Percentiles rank a stretch among this genome's conserved stretches.
These are phyloP conservation scores for Mechanitis mazaeus DNA, from an alignment of 2,888 invertebrate genomes.

Conservation along the genomic window DNA sequence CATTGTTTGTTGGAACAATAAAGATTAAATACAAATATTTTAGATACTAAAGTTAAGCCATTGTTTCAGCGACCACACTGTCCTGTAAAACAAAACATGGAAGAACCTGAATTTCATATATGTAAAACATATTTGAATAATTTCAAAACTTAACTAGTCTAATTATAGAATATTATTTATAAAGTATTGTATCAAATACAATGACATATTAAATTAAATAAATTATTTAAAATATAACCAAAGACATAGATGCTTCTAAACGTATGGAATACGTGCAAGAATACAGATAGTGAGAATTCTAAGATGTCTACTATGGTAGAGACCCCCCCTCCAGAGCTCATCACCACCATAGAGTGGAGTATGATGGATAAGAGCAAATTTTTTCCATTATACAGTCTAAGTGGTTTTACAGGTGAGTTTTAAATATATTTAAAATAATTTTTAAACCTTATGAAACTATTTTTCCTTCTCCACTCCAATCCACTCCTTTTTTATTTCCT, in stretches of 20 bases:
- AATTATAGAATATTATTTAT: constrained; percentile 24
- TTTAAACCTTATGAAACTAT: no score
- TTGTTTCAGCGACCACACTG: no score
- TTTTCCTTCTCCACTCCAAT: no score
- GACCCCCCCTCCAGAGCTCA: constrained; percentile 76
- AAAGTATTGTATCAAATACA: constrained; percentile 33
- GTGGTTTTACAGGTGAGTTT: constrained; percentile 84
- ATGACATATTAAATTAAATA: constrained; percentile 26
- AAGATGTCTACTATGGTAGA: constrained; percentile 68
- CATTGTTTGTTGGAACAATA: no score
- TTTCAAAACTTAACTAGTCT: constrained; percentile 42
- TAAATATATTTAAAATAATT: no score
- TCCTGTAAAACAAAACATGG: constrained; percentile 46
- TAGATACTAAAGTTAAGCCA: constrained; percentile 32
- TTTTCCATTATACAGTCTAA: constrained; percentile 93
- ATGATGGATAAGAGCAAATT: constrained; percentile 99
- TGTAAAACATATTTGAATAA: constrained; percentile 38
- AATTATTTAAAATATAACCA: constrained; percentile 20
- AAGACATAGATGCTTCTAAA: constrained; percentile 44
- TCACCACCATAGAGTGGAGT: constrained; percentile 95
- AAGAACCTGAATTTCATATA: constrained; percentile 46
- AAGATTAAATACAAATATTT: constrained; percentile 24
- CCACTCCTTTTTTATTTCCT: no score
- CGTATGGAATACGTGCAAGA: constrained; percentile 39
- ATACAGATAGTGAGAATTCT: constrained; percentile 44